phyloP scores from a whole-genome alignment of 2,113 vertebrate species.

The Phyllostomus discolor region DNA sequence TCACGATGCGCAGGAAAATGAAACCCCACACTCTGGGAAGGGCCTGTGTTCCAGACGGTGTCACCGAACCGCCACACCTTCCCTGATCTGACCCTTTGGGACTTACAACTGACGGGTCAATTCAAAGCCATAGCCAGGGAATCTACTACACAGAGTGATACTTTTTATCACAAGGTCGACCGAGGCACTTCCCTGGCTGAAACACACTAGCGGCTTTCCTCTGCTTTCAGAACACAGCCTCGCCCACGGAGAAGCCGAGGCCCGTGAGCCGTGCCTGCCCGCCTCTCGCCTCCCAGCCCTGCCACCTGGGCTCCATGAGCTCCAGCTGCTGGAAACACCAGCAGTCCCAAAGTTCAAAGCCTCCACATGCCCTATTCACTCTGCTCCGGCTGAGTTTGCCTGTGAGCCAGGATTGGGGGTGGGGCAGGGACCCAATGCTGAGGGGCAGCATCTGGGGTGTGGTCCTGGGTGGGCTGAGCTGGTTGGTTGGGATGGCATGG shows the following conservation, averaged over 20 bases:
- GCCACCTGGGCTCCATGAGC: neutral
- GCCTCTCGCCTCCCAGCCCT: neutral
- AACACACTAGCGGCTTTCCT: neutral
- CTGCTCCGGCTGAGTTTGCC: neutral
- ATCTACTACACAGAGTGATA: neutral
- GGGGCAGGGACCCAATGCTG: neutral
- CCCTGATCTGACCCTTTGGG: neutral
- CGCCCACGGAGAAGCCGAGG: rapidly evolving
- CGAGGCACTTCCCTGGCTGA: neutral
- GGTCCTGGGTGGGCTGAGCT: neutral
- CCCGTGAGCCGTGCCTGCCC: neutral
- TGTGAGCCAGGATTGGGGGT: neutral
- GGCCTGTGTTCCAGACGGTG: rapidly evolving
- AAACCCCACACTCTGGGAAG: too few species aligned
- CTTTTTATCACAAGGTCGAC: neutral
- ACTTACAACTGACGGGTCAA: neutral
- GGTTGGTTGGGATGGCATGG: neutral
- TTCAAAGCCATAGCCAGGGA: neutral
- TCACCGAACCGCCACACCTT: neutral
- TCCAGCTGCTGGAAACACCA: neutral
- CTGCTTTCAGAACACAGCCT: neutral
- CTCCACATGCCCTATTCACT: neutral
- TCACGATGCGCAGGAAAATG: neutral
- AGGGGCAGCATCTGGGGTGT: neutral
- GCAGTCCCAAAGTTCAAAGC: neutral